phyloP scores from a whole-genome alignment of 2,113 vertebrate species.

The Microcebus lehilahytsara region DNA sequence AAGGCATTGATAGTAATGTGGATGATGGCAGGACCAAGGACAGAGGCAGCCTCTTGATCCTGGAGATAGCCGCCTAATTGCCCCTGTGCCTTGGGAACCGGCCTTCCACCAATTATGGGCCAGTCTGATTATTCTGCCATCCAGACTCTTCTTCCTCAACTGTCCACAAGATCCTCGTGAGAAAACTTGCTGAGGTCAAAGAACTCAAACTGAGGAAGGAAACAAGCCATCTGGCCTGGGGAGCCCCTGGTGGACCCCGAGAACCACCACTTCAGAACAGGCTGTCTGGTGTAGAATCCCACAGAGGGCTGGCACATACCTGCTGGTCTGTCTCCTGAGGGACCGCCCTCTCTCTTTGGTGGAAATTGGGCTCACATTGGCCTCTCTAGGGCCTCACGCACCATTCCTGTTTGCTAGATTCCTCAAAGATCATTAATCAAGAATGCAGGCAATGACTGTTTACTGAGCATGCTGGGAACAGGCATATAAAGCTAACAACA shows the following conservation, averaged over 20 bases:
- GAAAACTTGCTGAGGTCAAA: background rate
- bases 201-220: background rate
- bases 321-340: background rate
- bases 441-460: background rate
- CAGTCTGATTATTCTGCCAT: constrained; percentile 34
- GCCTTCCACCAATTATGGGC: background rate
- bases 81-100: background rate
- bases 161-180: background rate
- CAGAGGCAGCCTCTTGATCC: background rate
- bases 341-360: background rate
- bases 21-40: background rate
- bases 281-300: background rate
- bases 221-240: background rate
- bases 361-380: background rate
- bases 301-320: background rate
- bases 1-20: background rate
- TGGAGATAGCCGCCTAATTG: background rate
- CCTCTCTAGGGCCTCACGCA: background rate
- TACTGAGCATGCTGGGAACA: background rate
- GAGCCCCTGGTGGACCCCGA: too few relatives aligned
- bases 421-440: background rate
- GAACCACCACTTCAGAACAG: background rate
- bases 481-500: background rate
- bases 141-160: background rate
- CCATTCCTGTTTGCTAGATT: background rate